Conservation (phyloP, 1,140 invertebrate genomes). For the Habropoda laboriosa region DNA sequence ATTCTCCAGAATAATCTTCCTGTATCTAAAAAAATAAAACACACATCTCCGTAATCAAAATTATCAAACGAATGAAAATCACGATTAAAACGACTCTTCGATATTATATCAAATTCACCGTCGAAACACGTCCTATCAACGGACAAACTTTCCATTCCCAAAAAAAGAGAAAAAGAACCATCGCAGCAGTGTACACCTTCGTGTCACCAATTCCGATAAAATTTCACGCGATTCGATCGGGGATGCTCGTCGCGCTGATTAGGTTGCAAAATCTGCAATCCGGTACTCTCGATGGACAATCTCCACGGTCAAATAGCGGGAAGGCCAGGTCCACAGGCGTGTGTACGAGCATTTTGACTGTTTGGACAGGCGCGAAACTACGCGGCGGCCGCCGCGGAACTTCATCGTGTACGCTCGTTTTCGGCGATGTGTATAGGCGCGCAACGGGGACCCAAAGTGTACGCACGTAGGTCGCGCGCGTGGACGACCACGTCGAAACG, state of each 20-base stretch:
- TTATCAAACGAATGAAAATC: too few relatives aligned
- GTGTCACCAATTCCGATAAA: neutral
- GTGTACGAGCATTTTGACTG: constrained; percentile 62
- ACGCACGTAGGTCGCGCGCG: constrained; percentile 15
- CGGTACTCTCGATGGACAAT: constrained; percentile 23
- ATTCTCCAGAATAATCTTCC: too few relatives aligned
- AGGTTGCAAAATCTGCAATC: constrained; percentile 36
- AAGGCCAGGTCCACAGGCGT: constrained; percentile 11
- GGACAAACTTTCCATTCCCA: too few relatives aligned
- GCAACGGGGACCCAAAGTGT: neutral
- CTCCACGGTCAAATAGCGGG: constrained; percentile 30
- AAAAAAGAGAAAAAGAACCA: too few relatives aligned
- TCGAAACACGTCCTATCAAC: too few relatives aligned
- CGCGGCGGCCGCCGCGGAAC: neutral
- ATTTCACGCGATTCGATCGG: constrained; percentile 21
- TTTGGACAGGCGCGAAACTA: constrained; percentile 51
- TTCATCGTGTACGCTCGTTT: constrained; percentile 29
- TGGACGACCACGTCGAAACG: constrained; percentile 29
- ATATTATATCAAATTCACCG: too few relatives aligned
- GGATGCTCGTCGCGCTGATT: constrained; percentile 36
- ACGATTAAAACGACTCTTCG: too few relatives aligned
- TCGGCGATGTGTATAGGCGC: neutral
- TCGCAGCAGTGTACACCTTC: too few relatives aligned
- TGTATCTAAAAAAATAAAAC: too few relatives aligned
- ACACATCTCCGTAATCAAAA: too few relatives aligned